Conservation (phyloP, 2,797 vertebrate genomes). For the Ptychadena robeensis region DNA sequence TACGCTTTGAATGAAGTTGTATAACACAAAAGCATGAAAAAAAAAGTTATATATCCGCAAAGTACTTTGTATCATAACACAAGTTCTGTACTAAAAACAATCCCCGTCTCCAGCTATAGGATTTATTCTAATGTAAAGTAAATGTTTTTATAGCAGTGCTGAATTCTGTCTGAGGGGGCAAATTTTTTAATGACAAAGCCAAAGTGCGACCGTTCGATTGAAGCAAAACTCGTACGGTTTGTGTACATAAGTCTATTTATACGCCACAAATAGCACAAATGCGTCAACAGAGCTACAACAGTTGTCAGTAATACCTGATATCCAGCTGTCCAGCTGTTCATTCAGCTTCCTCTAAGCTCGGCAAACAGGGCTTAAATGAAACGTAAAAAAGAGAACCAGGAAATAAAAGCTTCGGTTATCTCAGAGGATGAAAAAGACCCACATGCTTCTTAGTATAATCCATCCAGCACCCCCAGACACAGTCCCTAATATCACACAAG, state of each 20-base stretch:
- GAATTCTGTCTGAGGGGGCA: background rate
- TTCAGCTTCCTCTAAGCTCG: conserved; percentile 59
- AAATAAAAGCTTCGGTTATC: conserved; percentile 46
- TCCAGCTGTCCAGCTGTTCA: conserved; percentile 54
- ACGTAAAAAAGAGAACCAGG: conserved; percentile 53
- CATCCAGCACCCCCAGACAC: conserved; percentile 47
- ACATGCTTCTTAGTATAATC: conserved; percentile 42
- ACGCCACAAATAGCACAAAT: conserved; percentile 14
- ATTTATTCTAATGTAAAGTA: background rate
- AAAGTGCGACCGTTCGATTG: background rate
- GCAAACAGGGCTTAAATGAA: conserved; percentile 41
- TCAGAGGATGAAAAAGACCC: conserved; percentile 23
- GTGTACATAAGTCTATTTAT: conserved; percentile 1
- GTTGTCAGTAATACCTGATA: conserved; percentile 60
- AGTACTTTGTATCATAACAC: background rate
- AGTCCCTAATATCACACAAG: conserved; percentile 54
- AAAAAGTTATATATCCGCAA: background rate
- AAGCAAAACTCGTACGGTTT: background rate
- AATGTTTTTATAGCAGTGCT: background rate
- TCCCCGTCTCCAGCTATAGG: background rate
- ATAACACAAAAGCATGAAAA: no score
- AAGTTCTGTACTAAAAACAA: background rate
- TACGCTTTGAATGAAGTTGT: background rate
- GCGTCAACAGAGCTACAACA: conserved; percentile 10
- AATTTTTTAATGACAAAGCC: background rate